Evolutionary conservation across 2,888 invertebrate genomes (phyloP), one percentile per base, ranked within the genome.

Genomic region (Tineola bisselliella): DNA sequence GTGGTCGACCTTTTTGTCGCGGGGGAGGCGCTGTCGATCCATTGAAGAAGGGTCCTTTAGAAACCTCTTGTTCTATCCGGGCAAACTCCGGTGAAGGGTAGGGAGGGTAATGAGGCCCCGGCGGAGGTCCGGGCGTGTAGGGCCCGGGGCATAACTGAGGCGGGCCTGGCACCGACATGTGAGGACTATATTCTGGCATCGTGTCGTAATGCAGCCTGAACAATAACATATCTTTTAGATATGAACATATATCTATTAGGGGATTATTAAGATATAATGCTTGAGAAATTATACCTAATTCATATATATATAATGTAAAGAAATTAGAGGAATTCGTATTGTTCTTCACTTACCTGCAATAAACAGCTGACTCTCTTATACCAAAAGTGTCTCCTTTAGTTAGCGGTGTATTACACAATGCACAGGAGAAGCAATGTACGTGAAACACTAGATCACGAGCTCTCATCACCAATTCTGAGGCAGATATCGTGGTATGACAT

Each of bases 301-400:
- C n/a, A n/a, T n/a, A n/a, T n/a, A n/a, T n/a, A n/a, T n/a, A n/a
- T n/a, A n/a, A n/a, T n/a, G n/a, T n/a, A n/a, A n/a, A n/a, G n/a
- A n/a, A n/a, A n/a, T n/a, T n/a, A 25, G 25, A 25, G 6, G 25
- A 25, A 4, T 25, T 25, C 6, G 25, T 25, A 6, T n/a, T n/a
- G n/a, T n/a, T n/a, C n/a, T n/a, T 38, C n/a, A 38, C n/a, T 63
- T 67, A 90, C 87, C 95, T 92, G 88, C 97, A 97, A 76, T 95
- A 93, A 59, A 97, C 93, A 66, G 94, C 91, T 62, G 94, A 92
- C 68, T 95, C 94, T 68, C 95, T 90, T 88, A 97, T 94, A 66
- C 97, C 97, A 86, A 97, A 98, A 70, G 96, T 95, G 77, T 98
- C 98, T 48, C 98, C 98, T 75, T 97, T 96, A 62, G 93, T 94